Evolutionary conservation across 2,797 vertebrate species (phyloP).

Genomic region (Bovichtus variegatus): DNA sequence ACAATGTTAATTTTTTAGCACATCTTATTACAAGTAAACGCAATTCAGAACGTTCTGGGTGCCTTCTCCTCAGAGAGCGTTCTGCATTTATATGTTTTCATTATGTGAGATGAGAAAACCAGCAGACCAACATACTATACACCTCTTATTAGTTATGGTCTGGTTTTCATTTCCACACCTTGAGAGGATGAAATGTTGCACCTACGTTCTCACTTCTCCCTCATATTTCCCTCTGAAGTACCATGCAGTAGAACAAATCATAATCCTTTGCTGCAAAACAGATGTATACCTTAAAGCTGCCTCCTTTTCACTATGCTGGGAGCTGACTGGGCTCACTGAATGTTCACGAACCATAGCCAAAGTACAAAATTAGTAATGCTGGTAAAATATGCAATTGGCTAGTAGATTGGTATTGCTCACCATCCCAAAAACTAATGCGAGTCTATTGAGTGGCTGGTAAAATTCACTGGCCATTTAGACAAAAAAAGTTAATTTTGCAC

Average conservation of each 20-base stretch:
- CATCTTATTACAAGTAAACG: background rate
- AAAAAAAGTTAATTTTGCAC: too few species aligned
- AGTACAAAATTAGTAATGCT: too few species aligned
- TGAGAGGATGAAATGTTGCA: slow-evolving; percentile 59
- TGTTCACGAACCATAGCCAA: slow-evolving; percentile 1
- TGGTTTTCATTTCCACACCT: slow-evolving; percentile 76
- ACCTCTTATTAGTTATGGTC: slow-evolving; percentile 66
- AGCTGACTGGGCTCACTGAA: slow-evolving; percentile 7
- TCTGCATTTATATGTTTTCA: slow-evolving; percentile 11
- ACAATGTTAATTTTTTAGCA: background rate
- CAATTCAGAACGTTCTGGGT: background rate
- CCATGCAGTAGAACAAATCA: slow-evolving; percentile 25
- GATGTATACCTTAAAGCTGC: slow-evolving; percentile 20
- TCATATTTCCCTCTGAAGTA: slow-evolving; percentile 27
- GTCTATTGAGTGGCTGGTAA: too few species aligned
- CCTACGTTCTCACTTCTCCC: slow-evolving; percentile 23
- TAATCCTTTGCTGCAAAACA: slow-evolving; percentile 13
- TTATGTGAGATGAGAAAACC: slow-evolving; percentile 20
- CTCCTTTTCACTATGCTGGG: background rate
- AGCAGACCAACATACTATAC: slow-evolving; percentile 15
- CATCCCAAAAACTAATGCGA: too few species aligned
- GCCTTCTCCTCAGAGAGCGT: background rate
- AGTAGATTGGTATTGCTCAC: too few species aligned
- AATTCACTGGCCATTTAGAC: too few species aligned
- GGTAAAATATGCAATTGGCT: too few species aligned